A percentile compares a stretch with the other conserved stretches of the same genome.
phyloP scores from a whole-genome alignment of 2,113 vertebrate genomes.

The Scytalopus superciliaris region DNA sequence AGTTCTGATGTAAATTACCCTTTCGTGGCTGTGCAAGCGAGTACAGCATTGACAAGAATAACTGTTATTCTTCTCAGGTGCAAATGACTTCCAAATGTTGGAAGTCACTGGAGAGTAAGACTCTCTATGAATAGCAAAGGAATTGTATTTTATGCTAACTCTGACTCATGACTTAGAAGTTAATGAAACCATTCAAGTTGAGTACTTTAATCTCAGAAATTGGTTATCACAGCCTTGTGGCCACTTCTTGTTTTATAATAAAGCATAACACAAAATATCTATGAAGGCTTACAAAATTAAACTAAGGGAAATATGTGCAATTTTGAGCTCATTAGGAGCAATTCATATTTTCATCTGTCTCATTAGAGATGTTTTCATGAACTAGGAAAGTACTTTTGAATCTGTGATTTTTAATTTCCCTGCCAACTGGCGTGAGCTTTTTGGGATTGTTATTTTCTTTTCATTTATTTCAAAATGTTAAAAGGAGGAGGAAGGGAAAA shows the following conservation, averaged over 20 bases:
- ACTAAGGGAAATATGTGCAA: slow-evolving; percentile 71
- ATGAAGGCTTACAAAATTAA: slow-evolving; percentile 79
- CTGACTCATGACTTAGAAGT: slow-evolving; percentile 72
- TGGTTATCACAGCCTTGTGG: slow-evolving; percentile 82
- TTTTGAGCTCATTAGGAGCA: slow-evolving; percentile 79
- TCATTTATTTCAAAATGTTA: slow-evolving; percentile 65
- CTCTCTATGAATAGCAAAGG: slow-evolving; percentile 48
- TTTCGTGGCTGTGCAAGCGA: neutral
- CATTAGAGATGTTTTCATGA: slow-evolving; percentile 78
- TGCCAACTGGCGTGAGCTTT: slow-evolving; percentile 58
- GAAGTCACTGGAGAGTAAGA: neutral
- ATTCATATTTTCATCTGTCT: slow-evolving; percentile 81
- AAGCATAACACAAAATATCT: slow-evolving; percentile 79
- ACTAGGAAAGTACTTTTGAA: slow-evolving; percentile 73
- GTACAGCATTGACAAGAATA: neutral
- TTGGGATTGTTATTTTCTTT: slow-evolving; percentile 62
- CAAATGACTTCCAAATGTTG: neutral
- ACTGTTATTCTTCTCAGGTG: neutral
- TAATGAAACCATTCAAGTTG: slow-evolving; percentile 79
- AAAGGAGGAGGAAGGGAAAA: neutral
- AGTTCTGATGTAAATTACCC: neutral
- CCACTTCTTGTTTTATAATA: slow-evolving; percentile 80
- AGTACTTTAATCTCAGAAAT: slow-evolving; percentile 80
- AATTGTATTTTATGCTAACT: slow-evolving; percentile 63
- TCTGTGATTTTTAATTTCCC: slow-evolving; percentile 66